Evolutionary conservation across 2,797 vertebrate genomes (phyloP), one percentile per base, ranked within the genome.

Genomic region (Paedocypris micromegethes): DNA sequence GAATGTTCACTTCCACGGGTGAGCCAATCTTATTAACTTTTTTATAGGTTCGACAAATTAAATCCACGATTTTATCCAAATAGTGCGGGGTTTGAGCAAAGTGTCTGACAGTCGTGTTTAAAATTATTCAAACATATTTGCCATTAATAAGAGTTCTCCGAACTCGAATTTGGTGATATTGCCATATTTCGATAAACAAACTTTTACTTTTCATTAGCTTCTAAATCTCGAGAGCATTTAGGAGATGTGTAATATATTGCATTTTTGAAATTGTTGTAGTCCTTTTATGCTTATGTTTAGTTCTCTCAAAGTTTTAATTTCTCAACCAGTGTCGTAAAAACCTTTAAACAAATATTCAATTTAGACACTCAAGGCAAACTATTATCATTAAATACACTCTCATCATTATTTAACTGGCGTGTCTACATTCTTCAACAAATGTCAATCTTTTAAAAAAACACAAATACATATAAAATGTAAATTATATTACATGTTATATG

Each of bases 31-130:
- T 81, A 84, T 81, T 81, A 82, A 81, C 77, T 76, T 83, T 78
- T 74, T 75, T 62, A 5, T 42, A 77, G 76, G 81, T 80, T 83
- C 80, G 74, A 84, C 81, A 86, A 85, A 88, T 88, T 84, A 86
- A 88, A 86, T 80, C 72, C 80, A 77, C 78, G 56, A 77, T 78
- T 75, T 73, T 70, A 86, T 82, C 78, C 82, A 86, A 88, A 87
- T 76, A 88, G 65, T 73, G 77, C 63, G 67, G 56, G 61, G 72
- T 72, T 70, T 70, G 70, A 64, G 52, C 54, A 74, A 82, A 80
- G 72, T 75, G 83, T 82, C 77, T 83, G 82, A 86, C 84, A 86
- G 83, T 77, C 81, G 70, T 80, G 77, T 79, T 82, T 45, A 77
- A 80, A 84, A 82, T 83, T 70, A 83, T 79, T 84, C 80, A 68